These are phyloP conservation scores for Mergus octosetaceus DNA, from an alignment of 2,797 vertebrate species.

Conservation along the genomic window DNA sequence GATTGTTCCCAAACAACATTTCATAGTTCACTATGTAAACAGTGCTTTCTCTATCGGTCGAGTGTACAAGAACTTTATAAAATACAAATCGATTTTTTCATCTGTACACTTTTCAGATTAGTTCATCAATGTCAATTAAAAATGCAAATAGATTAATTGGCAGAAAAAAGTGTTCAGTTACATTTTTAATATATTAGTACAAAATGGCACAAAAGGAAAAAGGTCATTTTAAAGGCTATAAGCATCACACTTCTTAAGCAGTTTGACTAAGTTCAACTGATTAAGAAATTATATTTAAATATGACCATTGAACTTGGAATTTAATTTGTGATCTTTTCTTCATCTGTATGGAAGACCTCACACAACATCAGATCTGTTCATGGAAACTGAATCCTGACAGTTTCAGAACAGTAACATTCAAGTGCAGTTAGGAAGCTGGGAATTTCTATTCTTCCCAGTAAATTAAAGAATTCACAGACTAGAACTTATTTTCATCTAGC, in stretches of 20 bases:
- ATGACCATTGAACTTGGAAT: conserved; percentile 15
- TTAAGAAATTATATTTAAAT: not conserved
- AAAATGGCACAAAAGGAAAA: conserved; percentile 65
- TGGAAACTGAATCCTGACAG: not conserved
- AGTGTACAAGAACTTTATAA: conserved; percentile 69
- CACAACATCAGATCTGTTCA: not conserved
- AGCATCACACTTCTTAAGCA: not conserved
- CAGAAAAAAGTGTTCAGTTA: conserved; percentile 57
- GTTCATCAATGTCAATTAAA: conserved; percentile 60
- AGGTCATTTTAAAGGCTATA: conserved; percentile 40
- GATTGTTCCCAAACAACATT: conserved; percentile 59
- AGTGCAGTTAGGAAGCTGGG: conserved; percentile 19
- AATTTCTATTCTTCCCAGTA: conserved; percentile 16
- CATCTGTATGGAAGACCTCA: not conserved
- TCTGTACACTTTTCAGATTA: conserved; percentile 65
- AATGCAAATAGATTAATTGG: conserved; percentile 68
- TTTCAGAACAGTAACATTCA: conserved; percentile 33
- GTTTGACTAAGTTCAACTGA: not conserved
- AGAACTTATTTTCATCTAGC: conserved; percentile 8
- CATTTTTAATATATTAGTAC: conserved; percentile 59
- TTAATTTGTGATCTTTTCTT: conserved; percentile 3
- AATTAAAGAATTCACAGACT: conserved; percentile 23
- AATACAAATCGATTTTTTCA: conserved; percentile 61
- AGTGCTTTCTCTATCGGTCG: conserved; percentile 53
- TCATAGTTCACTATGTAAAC: conserved; percentile 60